These are phyloP conservation scores for Corythoichthys haematopterus DNA, from an alignment of 2,113 vertebrate species.

Conservation along the genomic window DNA sequence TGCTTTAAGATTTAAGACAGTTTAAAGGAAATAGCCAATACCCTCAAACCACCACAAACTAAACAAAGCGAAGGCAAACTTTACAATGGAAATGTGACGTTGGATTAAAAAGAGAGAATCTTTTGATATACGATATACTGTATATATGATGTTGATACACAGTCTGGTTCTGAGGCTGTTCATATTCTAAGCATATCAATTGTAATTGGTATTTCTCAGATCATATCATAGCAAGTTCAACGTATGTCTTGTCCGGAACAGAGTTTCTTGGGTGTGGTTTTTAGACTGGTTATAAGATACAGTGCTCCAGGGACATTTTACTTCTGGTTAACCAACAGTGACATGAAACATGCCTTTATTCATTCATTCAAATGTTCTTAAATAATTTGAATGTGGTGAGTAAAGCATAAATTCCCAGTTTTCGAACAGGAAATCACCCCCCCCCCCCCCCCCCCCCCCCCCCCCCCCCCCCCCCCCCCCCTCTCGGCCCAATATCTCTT, in stretches of 20 bases:
- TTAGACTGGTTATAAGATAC: neutral
- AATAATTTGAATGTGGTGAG: slow-evolving; percentile 1
- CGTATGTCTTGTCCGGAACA: neutral
- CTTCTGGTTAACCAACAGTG: neutral
- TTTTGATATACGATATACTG: neutral
- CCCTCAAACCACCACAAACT: neutral
- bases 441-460: no score
- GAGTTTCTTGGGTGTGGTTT: neutral
- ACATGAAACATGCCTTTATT: slow-evolving; percentile 1
- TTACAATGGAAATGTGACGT: neutral
- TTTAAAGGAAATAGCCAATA: neutral
- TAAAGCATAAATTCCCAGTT: neutral
- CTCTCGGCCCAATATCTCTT: no score
- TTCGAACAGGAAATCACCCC: neutral
- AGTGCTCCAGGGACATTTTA: neutral
- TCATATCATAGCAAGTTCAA: neutral
- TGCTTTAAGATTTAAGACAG: neutral
- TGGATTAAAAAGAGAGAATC: neutral
- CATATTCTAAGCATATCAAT: neutral
- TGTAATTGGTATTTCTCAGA: neutral
- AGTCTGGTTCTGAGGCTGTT: neutral
- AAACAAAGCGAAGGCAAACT: neutral
- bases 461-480: no score
- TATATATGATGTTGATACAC: no score
- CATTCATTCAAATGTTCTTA: neutral